A percentile compares a stretch with the other conserved stretches of the same genome.
phyloP scores from a whole-genome alignment of 2,113 vertebrate species.

The Etheostoma spectabile region DNA sequence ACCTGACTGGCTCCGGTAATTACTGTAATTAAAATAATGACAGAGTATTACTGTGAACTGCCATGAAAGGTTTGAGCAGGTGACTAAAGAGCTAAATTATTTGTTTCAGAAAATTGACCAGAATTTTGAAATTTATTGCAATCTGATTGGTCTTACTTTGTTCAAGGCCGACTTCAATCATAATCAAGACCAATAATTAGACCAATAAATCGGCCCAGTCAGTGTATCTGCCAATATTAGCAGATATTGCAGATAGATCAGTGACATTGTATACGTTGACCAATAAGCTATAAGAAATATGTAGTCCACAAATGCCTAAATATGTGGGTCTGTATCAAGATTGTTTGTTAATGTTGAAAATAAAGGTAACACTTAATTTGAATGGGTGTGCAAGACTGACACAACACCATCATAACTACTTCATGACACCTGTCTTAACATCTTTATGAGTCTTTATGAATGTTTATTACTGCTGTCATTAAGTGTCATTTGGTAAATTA shows the following conservation, averaged over 20 bases:
- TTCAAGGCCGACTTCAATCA: not conserved
- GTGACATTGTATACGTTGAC: not conserved
- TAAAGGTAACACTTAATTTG: not conserved
- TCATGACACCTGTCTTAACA: too few relatives aligned
- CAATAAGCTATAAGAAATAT: not conserved
- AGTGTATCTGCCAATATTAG: not conserved
- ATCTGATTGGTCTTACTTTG: not conserved
- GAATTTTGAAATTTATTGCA: not conserved
- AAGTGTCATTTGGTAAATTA: too few relatives aligned
- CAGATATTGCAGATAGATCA: not conserved
- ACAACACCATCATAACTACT: too few relatives aligned
- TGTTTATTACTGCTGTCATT: too few relatives aligned
- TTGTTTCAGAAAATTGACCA: not conserved
- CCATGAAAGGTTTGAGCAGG: constrained; percentile 1
- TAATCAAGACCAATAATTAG: not conserved
- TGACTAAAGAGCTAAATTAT: not conserved
- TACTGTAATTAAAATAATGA: constrained; percentile 37
- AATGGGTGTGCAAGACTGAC: too few relatives aligned
- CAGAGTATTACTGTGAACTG: not conserved
- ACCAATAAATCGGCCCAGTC: not conserved
- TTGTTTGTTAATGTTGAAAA: not conserved
- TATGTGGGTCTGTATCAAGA: not conserved
- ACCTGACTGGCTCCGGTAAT: constrained; percentile 22
- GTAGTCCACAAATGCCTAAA: not conserved
- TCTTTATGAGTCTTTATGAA: too few relatives aligned